Conservation (phyloP, 2,797 vertebrate genomes). For the Betta splendens region DNA sequence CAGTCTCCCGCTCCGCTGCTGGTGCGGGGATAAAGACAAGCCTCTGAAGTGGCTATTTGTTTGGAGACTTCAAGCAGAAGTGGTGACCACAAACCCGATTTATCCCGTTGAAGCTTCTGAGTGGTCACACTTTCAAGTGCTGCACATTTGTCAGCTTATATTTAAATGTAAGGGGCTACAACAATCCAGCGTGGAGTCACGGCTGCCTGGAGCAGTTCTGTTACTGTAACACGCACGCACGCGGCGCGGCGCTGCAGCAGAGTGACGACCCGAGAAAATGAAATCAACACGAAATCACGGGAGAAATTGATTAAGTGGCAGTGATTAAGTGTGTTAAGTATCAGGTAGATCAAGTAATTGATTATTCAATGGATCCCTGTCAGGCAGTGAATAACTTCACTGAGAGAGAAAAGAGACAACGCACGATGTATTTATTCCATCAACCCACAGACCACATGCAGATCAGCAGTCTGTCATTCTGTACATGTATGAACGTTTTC, state of each 20-base stretch:
- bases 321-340: conserved; percentile 89
- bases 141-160: conserved; percentile 53
- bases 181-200: conserved; percentile 44
- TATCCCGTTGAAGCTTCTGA: conserved; percentile 53
- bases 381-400: conserved; percentile 77
- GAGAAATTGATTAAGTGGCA: conserved; percentile 86
- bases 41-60: conserved; percentile 66
- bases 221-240: no score
- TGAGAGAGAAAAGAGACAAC: conserved; percentile 75
- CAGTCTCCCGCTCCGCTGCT: conserved; percentile 51
- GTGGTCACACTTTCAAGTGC: conserved; percentile 44
- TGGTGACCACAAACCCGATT: conserved; percentile 62
- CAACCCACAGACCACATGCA: conserved; percentile 47
- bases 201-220: conserved; percentile 37
- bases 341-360: conserved; percentile 91
- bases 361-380: conserved; percentile 90
- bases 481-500: background rate
- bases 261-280: conserved; percentile 63
- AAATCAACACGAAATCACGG: conserved; percentile 80
- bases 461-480: conserved; percentile 42
- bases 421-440: conserved; percentile 84
- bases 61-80: conserved; percentile 64
- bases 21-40: conserved; percentile 62
- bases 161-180: conserved; percentile 36
- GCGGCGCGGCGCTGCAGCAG: no score